Percentiles rank a stretch among this genome's conserved stretches.
phyloP scores from a whole-genome alignment of 2,113 vertebrate species.

The Antechinus flavipes region DNA sequence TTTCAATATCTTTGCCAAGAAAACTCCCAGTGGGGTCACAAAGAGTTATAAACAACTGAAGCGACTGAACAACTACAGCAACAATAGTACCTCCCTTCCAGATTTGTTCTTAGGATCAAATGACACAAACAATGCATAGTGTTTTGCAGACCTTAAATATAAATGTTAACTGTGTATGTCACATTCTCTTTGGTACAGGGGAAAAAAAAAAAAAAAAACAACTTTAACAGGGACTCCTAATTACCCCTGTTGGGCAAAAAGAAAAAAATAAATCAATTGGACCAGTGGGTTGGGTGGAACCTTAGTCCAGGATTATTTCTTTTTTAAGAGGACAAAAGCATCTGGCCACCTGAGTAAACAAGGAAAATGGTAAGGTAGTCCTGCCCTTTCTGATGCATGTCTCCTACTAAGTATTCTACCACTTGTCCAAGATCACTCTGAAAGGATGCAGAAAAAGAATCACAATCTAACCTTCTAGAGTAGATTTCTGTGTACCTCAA shows the following conservation, averaged over 20 bases:
- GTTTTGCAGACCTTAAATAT: not conserved
- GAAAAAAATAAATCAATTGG: not conserved
- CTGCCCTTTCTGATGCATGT: not conserved
- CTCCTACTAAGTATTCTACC: conserved; percentile 16
- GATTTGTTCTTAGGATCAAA: not conserved
- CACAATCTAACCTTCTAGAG: conserved; percentile 10
- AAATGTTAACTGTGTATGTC: not conserved
- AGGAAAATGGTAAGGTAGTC: conserved; percentile 34
- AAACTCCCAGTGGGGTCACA: not conserved
- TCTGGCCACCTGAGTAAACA: conserved; percentile 25
- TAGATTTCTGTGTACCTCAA: conserved; percentile 56
- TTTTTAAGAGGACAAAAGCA: not conserved
- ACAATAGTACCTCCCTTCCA: not conserved
- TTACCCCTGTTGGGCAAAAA: not conserved
- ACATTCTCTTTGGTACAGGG: not conserved
- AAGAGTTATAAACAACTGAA: no score
- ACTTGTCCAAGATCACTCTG: not conserved
- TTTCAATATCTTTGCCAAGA: not conserved
- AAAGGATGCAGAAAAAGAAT: conserved; percentile 14
- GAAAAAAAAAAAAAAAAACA: not conserved
- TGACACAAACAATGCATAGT: not conserved
- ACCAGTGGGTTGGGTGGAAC: not conserved
- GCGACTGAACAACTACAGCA: no score
- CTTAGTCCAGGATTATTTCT: conserved; percentile 33
- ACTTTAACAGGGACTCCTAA: not conserved